Percentiles rank a stretch among this genome's conserved stretches.
phyloP scores from a whole-genome alignment of 30 jellyfish, hydroid and myxozoan genomes.

The Catostylus mosaicus region DNA sequence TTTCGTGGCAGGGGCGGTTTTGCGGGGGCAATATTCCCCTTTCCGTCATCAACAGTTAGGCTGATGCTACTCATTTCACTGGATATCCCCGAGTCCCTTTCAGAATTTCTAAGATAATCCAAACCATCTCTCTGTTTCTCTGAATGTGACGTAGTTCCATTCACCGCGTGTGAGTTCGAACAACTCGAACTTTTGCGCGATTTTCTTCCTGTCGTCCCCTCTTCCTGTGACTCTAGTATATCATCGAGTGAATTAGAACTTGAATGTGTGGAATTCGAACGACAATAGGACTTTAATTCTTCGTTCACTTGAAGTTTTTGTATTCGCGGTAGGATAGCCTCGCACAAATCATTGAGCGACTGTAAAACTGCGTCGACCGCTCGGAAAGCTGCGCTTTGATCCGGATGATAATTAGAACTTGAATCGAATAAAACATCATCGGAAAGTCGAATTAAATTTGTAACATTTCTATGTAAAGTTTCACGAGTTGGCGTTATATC shows the following conservation, averaged over 20 bases:
- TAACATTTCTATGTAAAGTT: constrained; percentile 84
- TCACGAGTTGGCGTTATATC: constrained; percentile 83
- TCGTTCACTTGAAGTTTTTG: constrained; percentile 89
- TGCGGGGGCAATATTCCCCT: constrained; percentile 79
- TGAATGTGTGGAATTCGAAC: constrained; percentile 77
- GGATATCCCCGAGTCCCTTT: constrained; percentile 82
- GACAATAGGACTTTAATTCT: constrained; percentile 77
- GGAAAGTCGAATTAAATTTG: constrained; percentile 85
- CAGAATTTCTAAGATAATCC: constrained; percentile 19
- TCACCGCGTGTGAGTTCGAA: constrained; percentile 22
- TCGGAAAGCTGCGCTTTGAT: constrained; percentile 84
- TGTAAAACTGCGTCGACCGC: constrained; percentile 94
- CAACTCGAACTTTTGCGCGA: constrained; percentile 51
- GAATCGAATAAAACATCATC: constrained; percentile 98
- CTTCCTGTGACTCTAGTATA: constrained; percentile 78
- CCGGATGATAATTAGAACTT: constrained; percentile 79
- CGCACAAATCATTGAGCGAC: constrained; percentile 81
- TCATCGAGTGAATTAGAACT: constrained; percentile 90
- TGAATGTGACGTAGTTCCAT: constrained; percentile 27
- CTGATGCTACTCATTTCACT: constrained; percentile 66
- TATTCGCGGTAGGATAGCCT: constrained; percentile 83
- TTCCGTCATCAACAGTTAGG: constrained; percentile 28
- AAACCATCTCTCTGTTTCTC: constrained; percentile 7
- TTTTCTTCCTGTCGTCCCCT: constrained; percentile 49
- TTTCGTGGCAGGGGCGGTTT: constrained; percentile 95